Evolutionary conservation across 2,888 invertebrate species (phyloP).

Genomic region (Diloba caeruleocephala): DNA sequence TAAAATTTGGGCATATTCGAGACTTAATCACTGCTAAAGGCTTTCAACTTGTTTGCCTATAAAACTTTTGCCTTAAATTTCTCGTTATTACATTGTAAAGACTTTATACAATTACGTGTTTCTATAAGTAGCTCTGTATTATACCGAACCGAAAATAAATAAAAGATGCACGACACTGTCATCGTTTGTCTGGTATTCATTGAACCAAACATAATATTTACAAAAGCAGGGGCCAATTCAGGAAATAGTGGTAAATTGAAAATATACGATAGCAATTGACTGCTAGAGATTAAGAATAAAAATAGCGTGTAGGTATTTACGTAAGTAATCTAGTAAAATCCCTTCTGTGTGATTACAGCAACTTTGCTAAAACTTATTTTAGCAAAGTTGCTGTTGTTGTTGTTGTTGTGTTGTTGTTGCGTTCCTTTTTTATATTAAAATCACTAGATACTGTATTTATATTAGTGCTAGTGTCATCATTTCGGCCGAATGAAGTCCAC

Average conservation of each 20-base stretch:
- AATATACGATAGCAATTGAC: conserved; percentile 63
- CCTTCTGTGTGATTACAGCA: no score
- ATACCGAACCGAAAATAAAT: conserved; percentile 41
- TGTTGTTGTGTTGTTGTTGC: no score
- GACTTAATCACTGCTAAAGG: conserved; percentile 13
- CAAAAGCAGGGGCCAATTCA: conserved; percentile 58
- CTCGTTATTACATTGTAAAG: neutral
- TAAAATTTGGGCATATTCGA: conserved; percentile 12
- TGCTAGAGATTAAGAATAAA: conserved; percentile 57
- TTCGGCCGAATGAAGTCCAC: no score
- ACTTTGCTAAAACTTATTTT: no score
- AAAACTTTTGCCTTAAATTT: conserved; percentile 5
- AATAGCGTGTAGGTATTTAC: neutral
- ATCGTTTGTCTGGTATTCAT: conserved; percentile 54
- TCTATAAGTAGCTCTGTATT: conserved; percentile 10
- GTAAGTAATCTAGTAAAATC: neutral
- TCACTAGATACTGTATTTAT: no score
- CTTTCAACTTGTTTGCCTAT: neutral
- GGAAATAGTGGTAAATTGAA: conserved; percentile 69
- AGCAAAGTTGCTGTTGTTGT: no score
- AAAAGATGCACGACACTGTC: conserved; percentile 38
- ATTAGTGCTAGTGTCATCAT: no score
- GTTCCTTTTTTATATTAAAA: no score
- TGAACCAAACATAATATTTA: conserved; percentile 63
- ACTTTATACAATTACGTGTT: neutral